These are phyloP conservation scores for Periophthalmodon schlosseri DNA, from an alignment of 2,113 vertebrate species.

Conservation along the genomic window DNA sequence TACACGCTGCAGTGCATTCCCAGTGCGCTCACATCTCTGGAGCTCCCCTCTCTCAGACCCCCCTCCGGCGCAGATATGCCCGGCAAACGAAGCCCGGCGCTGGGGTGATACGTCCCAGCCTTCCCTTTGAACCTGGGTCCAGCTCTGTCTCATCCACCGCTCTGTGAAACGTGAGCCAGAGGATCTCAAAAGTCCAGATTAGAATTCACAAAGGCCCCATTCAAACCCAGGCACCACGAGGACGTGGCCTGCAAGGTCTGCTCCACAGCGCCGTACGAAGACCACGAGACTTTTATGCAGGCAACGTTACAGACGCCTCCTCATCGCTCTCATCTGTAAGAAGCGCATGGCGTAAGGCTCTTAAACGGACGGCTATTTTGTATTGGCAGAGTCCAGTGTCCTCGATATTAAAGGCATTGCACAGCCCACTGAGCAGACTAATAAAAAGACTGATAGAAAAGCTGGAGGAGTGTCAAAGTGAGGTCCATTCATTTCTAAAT, in stretches of 20 bases:
- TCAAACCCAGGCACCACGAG: slow-evolving; percentile 60
- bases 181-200: slow-evolving; percentile 75
- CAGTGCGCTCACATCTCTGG: background rate
- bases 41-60: background rate
- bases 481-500: background rate
- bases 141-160: slow-evolving; percentile 70
- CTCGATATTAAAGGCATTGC: slow-evolving; percentile 24
- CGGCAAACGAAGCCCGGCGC: slow-evolving; percentile 59
- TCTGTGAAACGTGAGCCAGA: slow-evolving; percentile 75
- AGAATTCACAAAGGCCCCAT: slow-evolving; percentile 71
- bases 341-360: slow-evolving; percentile 6
- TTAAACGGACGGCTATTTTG: slow-evolving; percentile 7
- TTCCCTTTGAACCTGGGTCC: slow-evolving; percentile 74
- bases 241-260: slow-evolving; percentile 49
- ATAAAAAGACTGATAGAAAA: slow-evolving; percentile 41
- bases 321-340: slow-evolving; percentile 23
- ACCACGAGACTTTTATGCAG: background rate
- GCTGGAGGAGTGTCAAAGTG: background rate
- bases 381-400: background rate
- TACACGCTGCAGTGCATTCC: background rate
- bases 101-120: slow-evolving; percentile 68
- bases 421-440: slow-evolving; percentile 50
- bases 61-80: slow-evolving; percentile 71
- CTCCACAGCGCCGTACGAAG: background rate
- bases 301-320: slow-evolving; percentile 29